Evolutionary conservation across 2,113 vertebrate genomes (phyloP), one percentile per base, ranked within the genome.

Genomic region (Plectropomus leopardus): DNA sequence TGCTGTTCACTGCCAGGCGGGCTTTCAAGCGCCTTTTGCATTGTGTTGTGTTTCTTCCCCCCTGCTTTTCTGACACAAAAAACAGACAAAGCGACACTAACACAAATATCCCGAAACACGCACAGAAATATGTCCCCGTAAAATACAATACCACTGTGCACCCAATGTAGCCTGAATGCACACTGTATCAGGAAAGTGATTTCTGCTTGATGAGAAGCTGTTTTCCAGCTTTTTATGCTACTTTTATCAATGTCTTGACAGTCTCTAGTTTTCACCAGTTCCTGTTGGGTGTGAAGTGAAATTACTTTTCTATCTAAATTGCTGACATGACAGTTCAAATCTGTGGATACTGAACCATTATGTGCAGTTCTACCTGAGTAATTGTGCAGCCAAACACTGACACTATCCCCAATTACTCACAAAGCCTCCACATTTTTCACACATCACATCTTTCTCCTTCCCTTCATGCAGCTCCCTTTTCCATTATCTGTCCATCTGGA

Each of bases 401-500:
- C n/a, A n/a, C 51, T 48, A 65, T 50, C 61, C 45, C 30, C 53
- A 53, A 55, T 40, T 47, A 23, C 23, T 60, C 53, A 55, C 26
- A 23, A 15, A 26, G 32, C 59, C 17, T 19, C 8, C 3, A 4
- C 17, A 19, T 61, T 64, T 76, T 76, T 30, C 48, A 42, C 76
- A 55, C 16, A 48, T 55, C 0, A 1, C 53, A 24, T 67, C 48
- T 11, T 7, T 28, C 50, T 61, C 21, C 21, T 6, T 66, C 32
- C 34, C 44, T 75, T 32, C 23, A 59, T 45, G 61, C 54, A 67
- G 58, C 63, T 75, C 64, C 69, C 54, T 64, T 60, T 72, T 55
- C 60, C 54, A 61, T 79, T 34, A 59, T 64, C 23, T 23, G 3
- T 74, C 69, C 80, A 40, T 80, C 57, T 90, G 82, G 77, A 64